Evolutionary conservation across 2,113 vertebrate genomes (phyloP), one percentile per base, ranked within the genome.

Genomic region (Rhinogobius similis): DNA sequence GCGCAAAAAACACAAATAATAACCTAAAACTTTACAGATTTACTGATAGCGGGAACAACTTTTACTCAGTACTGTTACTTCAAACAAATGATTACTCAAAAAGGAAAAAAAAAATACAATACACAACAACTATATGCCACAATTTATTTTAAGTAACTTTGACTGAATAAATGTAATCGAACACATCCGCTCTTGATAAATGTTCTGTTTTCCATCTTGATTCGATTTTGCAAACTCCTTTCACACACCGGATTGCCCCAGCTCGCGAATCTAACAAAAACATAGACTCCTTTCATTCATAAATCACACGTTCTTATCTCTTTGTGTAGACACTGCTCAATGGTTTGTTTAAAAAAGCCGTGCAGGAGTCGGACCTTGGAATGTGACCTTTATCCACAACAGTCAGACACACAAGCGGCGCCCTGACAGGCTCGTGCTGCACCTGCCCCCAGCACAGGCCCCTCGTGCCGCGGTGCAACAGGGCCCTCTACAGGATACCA

Each of bases 401-500:
- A 78, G 77, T 80, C 53, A 67, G 26, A 43, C 63, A 56, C 55
- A 59, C 6, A 2, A 13, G 21, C 41, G n/a, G 70, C 44, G 16
- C 59, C 27, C 56, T 58, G 29, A 72, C 32, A 29, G 43, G 32
- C 32, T 21, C 32, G 58, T 64, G 39, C 58, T 39, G 41, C 23
- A 39, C 27, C 53, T 43, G 50, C 50, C 46, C 29, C 52, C 21
- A 6, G 21, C 10, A 2, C 12, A 5, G 14, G 5, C 18, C 27
- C 12, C 26, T 48, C 23, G 20, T 73, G 63, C 44, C 26, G 23
- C 9, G 46, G 78, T 72, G 10, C 89, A 86, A 84, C 23, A n/a
- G 81, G 32, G 87, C 38, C 89, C 86, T 87, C 89, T 86, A 73
- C 64, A 81, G 89, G 79, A 56, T 61, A n/a, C 8, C 29, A n/a